Base-by-base conservation (phyloP, 2,113 vertebrate genomes). In the Zosterops lateralis region DNA sequence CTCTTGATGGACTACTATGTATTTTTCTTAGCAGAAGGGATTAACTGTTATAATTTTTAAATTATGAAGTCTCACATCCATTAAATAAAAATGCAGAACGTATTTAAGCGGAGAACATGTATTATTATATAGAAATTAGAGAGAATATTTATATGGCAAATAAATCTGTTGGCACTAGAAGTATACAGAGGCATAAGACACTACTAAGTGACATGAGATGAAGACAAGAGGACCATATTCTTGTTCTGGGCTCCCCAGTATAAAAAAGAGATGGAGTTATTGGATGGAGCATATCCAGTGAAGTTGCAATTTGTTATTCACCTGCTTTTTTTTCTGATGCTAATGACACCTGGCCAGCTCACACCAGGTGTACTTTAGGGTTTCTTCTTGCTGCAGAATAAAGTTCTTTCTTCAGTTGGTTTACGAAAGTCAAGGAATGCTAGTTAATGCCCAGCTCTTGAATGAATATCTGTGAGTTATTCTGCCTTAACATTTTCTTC, bases 71-170 rank as follows among this genome's bases (percentile, higher is more conserved):
- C 24, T 85, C 62, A 82, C 67, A 94, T 78, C 45, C 70, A 86
- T 83, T 84, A 96, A 91, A 89, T 89, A 86, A 96, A 96, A 96
- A 72, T n/a, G 57, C 48, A 84, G 50, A 21, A 62, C 31, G 85
- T 56, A n/a, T 86, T 96, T 95, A 84, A 93, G 75, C 48, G n/a
- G 31, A 75, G 48, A 87, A 87, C 14, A 44, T 28, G 6, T 51
- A 68, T 48, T 84, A 60, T 87, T 53, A 88, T 74, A 81, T 47
- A 92, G 84, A 90, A 95, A 71, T 53, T 31, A 56, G 57, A 70
- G 45, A 44, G 48, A 87, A 91, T 89, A 53, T 44, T 71, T 90
- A 86, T 31, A 36, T 31, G 17, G 11, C 54, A 83, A 84, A 91
- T 66, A 36, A 6, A 14, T 84, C 89, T 79, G 45, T 50, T 40